Evolutionary conservation across 2,113 vertebrate species (phyloP).

Genomic region (Ciconia maguari): DNA sequence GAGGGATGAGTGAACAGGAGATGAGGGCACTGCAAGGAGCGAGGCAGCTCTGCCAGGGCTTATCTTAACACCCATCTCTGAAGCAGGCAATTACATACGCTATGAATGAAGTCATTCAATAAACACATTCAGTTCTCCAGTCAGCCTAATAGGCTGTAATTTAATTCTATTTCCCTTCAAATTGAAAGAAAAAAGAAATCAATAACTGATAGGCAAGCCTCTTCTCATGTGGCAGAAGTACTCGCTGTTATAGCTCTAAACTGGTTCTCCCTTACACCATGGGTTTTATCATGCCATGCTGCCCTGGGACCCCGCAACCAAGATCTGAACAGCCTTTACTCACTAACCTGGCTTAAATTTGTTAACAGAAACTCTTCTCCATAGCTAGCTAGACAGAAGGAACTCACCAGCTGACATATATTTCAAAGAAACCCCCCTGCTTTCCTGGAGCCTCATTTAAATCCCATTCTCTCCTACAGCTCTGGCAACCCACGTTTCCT

Average conservation of each 20-base stretch:
- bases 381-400: not conserved
- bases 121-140: not conserved
- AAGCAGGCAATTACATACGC: not conserved
- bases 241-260: not conserved
- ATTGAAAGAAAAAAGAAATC: not conserved
- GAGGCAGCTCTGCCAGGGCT: not conserved
- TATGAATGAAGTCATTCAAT: not conserved
- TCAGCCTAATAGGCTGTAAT: not conserved
- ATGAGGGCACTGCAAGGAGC: fast-evolving
- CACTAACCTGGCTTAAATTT: not conserved
- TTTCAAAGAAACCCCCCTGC: not conserved
- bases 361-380: not conserved
- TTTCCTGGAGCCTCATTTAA: not conserved
- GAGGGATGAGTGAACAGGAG: not conserved
- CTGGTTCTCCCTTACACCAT: not conserved
- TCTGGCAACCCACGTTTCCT: not conserved
- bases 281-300: not conserved
- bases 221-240: not conserved
- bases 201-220: not conserved
- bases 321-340: not conserved
- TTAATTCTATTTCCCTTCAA: not conserved
- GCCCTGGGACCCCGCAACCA: not conserved
- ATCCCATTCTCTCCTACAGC: not conserved
- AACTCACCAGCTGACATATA: not conserved
- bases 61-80: not conserved